Conservation (phyloP, 2,113 vertebrate genomes). For the Pithys albifrons region DNA sequence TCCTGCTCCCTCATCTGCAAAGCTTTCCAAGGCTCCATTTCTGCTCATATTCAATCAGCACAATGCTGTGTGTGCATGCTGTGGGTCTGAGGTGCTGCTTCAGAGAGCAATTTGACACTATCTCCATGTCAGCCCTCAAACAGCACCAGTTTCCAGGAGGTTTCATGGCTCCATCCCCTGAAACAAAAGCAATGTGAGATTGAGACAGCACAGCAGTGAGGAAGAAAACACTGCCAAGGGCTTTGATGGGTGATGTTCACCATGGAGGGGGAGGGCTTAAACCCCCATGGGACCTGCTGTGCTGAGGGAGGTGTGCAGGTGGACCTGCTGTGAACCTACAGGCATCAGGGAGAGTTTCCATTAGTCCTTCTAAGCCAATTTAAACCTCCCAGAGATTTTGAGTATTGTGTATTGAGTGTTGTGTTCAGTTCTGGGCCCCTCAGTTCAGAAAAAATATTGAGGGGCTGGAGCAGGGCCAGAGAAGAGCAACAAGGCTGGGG, state of each 20-base stretch:
- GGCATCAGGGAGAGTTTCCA: background rate
- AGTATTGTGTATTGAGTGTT: no score
- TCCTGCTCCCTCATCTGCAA: background rate
- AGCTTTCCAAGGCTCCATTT: background rate
- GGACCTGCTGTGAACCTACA: background rate
- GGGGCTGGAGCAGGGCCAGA: no score
- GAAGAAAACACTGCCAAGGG: background rate
- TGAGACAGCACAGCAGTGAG: fast-evolving
- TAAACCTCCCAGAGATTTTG: background rate
- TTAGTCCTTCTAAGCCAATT: background rate
- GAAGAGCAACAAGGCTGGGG: no score
- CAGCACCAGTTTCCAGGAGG: background rate
- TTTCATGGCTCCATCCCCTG: background rate
- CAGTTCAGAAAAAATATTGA: no score
- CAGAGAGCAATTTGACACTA: background rate
- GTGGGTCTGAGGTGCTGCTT: background rate
- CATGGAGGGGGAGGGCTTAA: background rate
- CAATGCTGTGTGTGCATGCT: background rate
- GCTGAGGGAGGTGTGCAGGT: background rate
- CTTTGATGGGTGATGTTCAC: background rate
- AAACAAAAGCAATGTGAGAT: background rate
- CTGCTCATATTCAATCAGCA: background rate
- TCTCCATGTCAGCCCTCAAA: background rate
- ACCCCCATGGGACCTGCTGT: fast-evolving
- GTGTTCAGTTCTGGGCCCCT: no score